These are phyloP conservation scores for Lasioglossum pauxillum DNA, from an alignment of 2,888 invertebrate genomes.

Conservation along the genomic window DNA sequence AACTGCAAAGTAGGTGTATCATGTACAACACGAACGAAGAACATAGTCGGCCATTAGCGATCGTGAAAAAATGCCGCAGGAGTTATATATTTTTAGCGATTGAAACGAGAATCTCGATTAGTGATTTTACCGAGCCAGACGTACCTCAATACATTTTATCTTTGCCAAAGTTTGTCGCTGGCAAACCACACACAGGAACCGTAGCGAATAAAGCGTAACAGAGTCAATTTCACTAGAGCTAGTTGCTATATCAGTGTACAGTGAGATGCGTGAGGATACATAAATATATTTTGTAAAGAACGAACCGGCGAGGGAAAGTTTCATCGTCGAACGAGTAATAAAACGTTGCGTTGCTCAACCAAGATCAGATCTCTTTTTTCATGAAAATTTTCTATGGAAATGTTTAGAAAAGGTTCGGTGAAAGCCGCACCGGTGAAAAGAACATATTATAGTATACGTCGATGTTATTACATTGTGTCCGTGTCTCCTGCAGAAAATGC, in stretches of 20 bases:
- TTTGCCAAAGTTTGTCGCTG: conserved; percentile 1
- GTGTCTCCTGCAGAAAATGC: conserved; percentile 3
- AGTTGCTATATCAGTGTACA: conserved; percentile 23
- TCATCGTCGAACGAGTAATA: neutral
- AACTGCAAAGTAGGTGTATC: neutral
- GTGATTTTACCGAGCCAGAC: neutral
- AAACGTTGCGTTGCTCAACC: neutral
- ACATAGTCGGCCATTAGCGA: neutral
- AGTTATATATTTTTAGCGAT: neutral
- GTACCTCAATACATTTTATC: neutral
- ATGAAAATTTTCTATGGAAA: neutral
- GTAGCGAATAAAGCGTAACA: conserved; percentile 1
- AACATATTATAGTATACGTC: neutral
- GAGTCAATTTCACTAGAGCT: conserved; percentile 19
- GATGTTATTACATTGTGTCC: conserved; percentile 8
- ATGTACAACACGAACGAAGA: neutral
- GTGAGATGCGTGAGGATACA: neutral
- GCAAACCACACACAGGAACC: neutral
- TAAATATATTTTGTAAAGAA: neutral
- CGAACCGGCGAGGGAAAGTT: neutral
- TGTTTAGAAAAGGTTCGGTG: neutral
- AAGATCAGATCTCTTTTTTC: conserved; percentile 3
- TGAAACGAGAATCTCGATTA: neutral
- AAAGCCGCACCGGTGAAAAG: neutral
- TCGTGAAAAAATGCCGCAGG: neutral